Evolutionary conservation across 2,797 vertebrate genomes (phyloP).

Genomic region (Mus caroli): DNA sequence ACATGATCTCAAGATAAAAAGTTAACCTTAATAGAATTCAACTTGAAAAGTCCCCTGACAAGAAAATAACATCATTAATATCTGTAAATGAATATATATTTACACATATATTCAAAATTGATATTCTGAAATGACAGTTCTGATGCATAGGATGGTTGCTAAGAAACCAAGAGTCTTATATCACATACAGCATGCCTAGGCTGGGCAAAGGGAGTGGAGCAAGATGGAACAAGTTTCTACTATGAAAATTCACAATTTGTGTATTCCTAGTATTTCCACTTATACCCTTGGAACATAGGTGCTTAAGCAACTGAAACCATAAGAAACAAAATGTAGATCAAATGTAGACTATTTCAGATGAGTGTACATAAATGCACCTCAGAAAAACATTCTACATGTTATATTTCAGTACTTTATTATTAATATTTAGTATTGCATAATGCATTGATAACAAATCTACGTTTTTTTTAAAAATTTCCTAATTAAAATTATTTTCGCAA

Average conservation of each 20-base stretch:
- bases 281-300: not conserved
- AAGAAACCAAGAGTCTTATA: not conserved
- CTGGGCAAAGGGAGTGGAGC: not conserved
- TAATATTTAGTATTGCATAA: not conserved
- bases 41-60: not conserved
- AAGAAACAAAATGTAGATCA: not conserved
- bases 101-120: conserved; percentile 9
- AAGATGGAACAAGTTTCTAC: not conserved
- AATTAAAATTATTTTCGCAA: conserved; percentile 39
- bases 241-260: not conserved
- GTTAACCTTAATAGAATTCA: conserved; percentile 7
- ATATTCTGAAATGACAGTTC: not conserved
- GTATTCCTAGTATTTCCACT: not conserved
- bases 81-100: not conserved
- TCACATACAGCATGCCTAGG: not conserved
- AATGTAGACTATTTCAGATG: not conserved
- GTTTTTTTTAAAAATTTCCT: not conserved
- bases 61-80: conserved; percentile 34
- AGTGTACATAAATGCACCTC: not conserved
- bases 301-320: not conserved
- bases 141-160: not conserved
- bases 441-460: conserved; percentile 4
- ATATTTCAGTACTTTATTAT: not conserved
- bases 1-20: conserved; percentile 31
- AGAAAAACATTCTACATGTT: not conserved